Evolutionary conservation across 2,888 invertebrate genomes (phyloP).

Genomic region (Tortricodes alternella): DNA sequence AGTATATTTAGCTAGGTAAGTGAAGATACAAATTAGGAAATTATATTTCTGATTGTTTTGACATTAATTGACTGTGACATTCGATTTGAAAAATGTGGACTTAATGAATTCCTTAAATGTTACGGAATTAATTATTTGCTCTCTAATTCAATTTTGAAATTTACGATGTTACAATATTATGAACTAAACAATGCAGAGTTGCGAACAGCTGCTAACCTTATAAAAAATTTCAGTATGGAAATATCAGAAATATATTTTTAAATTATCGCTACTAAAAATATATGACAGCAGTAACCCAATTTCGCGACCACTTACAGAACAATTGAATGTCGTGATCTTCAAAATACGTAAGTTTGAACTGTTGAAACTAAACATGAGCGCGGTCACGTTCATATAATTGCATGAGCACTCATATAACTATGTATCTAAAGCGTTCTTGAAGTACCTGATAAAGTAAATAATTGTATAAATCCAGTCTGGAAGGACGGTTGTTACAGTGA

Average conservation of each 20-base stretch:
- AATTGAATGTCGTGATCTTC: slow-evolving; percentile 24
- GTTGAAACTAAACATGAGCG: slow-evolving; percentile 15
- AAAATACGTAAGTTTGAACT: slow-evolving; percentile 16
- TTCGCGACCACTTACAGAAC: slow-evolving; percentile 2
- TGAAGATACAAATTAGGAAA: too few species aligned
- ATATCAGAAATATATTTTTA: too few species aligned
- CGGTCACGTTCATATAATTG: slow-evolving; percentile 16
- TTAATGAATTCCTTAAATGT: too few species aligned
- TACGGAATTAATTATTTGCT: too few species aligned
- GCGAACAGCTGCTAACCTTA: too few species aligned
- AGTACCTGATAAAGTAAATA: slow-evolving; percentile 9
- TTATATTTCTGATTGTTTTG: too few species aligned
- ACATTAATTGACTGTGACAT: too few species aligned
- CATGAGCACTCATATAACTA: neutral
- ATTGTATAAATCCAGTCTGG: slow-evolving; percentile 6
- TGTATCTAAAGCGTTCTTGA: neutral
- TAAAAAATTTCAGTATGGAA: too few species aligned
- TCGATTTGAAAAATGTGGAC: too few species aligned
- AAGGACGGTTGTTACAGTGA: slow-evolving; percentile 13
- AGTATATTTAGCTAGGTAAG: neutral
- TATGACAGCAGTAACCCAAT: neutral
- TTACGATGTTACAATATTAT: too few species aligned
- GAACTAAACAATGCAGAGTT: too few species aligned
- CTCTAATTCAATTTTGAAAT: too few species aligned
- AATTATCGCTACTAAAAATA: neutral